Conservation (phyloP, 1,140 invertebrate genomes). For the Diprion similis region DNA sequence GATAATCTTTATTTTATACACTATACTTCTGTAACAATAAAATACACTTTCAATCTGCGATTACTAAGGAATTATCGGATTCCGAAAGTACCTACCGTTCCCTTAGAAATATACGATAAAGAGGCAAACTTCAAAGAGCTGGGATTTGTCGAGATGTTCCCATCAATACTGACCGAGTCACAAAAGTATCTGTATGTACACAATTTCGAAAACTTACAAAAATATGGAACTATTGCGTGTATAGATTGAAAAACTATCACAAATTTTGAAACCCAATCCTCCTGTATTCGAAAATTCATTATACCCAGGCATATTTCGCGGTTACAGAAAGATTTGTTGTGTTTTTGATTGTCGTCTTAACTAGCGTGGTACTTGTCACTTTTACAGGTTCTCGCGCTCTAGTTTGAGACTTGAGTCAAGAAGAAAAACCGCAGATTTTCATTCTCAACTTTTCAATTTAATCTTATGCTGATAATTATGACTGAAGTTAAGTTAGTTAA, state of each 20-base stretch:
- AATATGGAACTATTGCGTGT: background rate
- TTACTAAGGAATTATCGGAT: background rate
- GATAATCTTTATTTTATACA: background rate
- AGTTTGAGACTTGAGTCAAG: background rate
- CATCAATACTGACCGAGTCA: background rate
- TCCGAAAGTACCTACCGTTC: conserved; percentile 7
- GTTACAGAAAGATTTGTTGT: background rate
- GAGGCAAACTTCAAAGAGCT: conserved; percentile 9
- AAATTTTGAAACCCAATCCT: background rate
- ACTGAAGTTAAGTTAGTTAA: conserved; percentile 26
- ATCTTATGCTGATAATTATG: conserved; percentile 25
- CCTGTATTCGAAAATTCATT: background rate
- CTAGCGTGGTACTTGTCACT: background rate
- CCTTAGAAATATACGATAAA: conserved; percentile 9
- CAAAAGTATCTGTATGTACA: background rate
- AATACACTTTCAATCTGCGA: background rate
- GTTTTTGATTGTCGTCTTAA: background rate
- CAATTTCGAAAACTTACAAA: background rate
- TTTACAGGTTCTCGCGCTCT: background rate
- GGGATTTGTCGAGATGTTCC: background rate
- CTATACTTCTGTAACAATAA: background rate
- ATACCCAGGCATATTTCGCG: background rate
- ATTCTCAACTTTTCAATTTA: background rate
- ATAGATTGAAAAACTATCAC: background rate
- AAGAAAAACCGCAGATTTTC: background rate